Conservation (phyloP, 2,888 invertebrate species). For the Amaurobius ferox region DNA sequence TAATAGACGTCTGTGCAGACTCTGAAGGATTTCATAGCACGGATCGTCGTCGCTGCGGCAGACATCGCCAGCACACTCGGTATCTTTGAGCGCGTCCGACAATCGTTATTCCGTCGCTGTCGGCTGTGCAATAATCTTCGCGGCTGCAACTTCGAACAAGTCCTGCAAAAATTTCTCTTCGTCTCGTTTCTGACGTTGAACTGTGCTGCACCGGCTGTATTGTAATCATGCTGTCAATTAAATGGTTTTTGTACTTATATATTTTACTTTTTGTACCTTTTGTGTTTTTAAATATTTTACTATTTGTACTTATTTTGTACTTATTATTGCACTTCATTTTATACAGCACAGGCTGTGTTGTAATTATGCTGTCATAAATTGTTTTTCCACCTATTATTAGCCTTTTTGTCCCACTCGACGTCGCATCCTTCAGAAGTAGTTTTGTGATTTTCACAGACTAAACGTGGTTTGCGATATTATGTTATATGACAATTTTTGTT, state of each 20-base stretch:
- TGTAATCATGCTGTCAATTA: not conserved
- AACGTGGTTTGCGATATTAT: not conserved
- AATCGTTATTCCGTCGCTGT: conserved; percentile 7
- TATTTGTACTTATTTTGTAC: too few species aligned
- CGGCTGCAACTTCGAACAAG: conserved; percentile 6
- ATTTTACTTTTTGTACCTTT: too few species aligned
- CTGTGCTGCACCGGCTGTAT: conserved; percentile 1
- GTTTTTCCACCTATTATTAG: not conserved
- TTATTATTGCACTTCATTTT: too few species aligned
- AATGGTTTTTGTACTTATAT: too few species aligned
- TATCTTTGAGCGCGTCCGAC: conserved; percentile 15
- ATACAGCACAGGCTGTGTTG: not conserved
- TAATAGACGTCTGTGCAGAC: too few species aligned
- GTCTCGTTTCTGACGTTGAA: not conserved
- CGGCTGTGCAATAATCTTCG: not conserved
- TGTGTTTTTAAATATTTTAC: too few species aligned
- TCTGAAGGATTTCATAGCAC: too few species aligned
- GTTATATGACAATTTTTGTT: not conserved
- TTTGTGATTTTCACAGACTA: not conserved
- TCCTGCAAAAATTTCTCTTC: not conserved
- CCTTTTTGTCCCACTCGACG: conserved; percentile 15
- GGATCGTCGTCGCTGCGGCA: conserved; percentile 17
- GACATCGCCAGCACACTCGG: conserved; percentile 15
- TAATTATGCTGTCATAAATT: not conserved
- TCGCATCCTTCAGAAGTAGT: not conserved